Base-by-base conservation (phyloP, 2,113 vertebrate genomes). In the Eulemur rufifrons region DNA sequence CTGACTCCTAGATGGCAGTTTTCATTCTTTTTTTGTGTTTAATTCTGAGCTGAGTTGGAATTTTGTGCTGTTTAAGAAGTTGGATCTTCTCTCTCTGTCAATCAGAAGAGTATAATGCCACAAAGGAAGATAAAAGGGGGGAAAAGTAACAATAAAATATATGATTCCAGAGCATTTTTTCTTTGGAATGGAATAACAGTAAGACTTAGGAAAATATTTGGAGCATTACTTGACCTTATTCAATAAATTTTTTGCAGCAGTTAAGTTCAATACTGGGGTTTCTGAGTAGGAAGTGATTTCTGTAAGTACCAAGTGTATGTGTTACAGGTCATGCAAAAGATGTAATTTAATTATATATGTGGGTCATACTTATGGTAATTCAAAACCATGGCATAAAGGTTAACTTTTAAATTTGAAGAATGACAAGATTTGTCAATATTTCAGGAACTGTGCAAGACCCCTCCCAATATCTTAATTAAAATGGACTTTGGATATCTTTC, bases 391-490 rank as follows among this genome's bases (percentile, higher is more conserved):
- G 13, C 32, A 89, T 42, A 94, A 61, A 73, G 47, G 34, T 95
- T 94, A 80, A 81, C 39, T 52, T 95, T 86, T 91, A 50, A 86
- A 95, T 94, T 63, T 81, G 50, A 88, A 78, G 59, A 54, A 74
- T 81, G 69, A 68, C 34, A 91, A 47, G 50, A 71, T 92, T 89
- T 90, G 34, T 12, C 78, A 68, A 0, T 95, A 71, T 88, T 74
- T 84, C 50, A 74, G 50, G 69, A 82, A 63, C 21, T 37, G 8
- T 52, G 0, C 6, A 95, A 92, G 52, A 71, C 45, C 29, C 73
- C 25, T 85, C 17, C 14, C 34, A 39, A 20, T 89, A 45, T 78
- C 52, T 95, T 96, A 93, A 85, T 97, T 85, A 91, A 94, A 71
- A 74, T 95, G 45, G 39, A 54, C 47, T 91, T 83, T 45, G 47